Evolutionary conservation across 2,797 vertebrate genomes (phyloP).

Genomic region (Synanceia verrucosa): DNA sequence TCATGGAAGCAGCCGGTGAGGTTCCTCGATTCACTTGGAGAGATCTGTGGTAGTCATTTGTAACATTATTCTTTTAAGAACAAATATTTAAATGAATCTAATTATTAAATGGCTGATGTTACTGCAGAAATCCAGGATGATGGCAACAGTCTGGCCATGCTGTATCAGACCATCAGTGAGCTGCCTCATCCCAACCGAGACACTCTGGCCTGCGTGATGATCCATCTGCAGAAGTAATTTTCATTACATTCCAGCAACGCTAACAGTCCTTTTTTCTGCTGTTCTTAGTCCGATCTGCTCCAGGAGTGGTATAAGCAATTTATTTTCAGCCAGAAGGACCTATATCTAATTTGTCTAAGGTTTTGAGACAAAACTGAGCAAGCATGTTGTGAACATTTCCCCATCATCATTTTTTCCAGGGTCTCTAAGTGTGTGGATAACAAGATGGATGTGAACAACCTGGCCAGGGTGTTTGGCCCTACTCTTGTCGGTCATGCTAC

Average conservation of each 20-base stretch:
- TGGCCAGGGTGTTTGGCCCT: conserved; percentile 92
- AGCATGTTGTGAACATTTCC: not conserved
- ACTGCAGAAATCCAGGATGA: conserved; percentile 90
- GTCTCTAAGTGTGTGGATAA: conserved; percentile 87
- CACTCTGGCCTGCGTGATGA: conserved; percentile 92
- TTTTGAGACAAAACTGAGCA: not conserved
- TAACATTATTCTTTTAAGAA: not conserved
- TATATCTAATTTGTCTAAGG: not conserved
- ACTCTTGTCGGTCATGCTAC: conserved; percentile 91
- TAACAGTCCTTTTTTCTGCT: not conserved
- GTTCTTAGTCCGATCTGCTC: not conserved
- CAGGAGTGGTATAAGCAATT: not conserved
- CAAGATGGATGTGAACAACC: conserved; percentile 90
- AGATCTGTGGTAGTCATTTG: not conserved
- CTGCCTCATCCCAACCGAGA: conserved; percentile 92
- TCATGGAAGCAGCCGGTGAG: conserved; percentile 92
- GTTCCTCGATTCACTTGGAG: no score
- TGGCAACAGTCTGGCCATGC: conserved; percentile 88
- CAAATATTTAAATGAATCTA: not conserved
- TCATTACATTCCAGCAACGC: not conserved
- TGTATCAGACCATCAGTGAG: conserved; percentile 88
- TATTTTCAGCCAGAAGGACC: not conserved
- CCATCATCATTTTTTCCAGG: conserved; percentile 79
- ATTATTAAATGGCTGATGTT: conserved; percentile 1
- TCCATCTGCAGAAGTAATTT: conserved; percentile 91